phyloP scores from a whole-genome alignment of 2,888 invertebrate species.

The Thecocarcelia acutangulata region DNA sequence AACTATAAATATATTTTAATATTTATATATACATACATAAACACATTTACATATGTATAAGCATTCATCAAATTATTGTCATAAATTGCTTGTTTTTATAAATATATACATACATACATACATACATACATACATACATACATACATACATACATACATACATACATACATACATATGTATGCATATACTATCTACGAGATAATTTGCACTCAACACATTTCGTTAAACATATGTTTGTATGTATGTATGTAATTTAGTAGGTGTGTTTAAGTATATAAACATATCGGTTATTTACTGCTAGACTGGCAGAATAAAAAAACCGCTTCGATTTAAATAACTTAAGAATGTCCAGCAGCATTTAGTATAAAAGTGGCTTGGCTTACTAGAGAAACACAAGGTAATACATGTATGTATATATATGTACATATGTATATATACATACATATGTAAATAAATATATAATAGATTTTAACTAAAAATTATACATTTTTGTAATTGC shows the following conservation, averaged over 20 bases:
- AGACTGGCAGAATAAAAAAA: too few species aligned
- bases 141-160: constrained; percentile 31
- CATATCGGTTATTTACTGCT: too few species aligned
- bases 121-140: constrained; percentile 28
- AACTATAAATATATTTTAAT: background rate
- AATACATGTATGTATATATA: too few species aligned
- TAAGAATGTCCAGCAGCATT: too few species aligned
- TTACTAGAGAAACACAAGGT: too few species aligned
- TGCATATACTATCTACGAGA: constrained; percentile 6
- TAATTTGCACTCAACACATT: constrained; percentile 14
- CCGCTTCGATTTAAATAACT: too few species aligned
- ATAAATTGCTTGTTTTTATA: constrained; percentile 3
- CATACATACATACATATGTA: constrained; percentile 15
- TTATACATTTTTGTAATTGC: too few species aligned
- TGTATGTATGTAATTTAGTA: background rate
- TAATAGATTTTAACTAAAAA: too few species aligned
- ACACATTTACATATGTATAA: constrained; percentile 9
- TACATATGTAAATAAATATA: too few species aligned
- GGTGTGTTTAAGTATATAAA: too few species aligned
- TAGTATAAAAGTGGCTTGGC: too few species aligned
- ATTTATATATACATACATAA: background rate
- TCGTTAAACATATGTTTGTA: background rate
- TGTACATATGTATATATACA: too few species aligned
- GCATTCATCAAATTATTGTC: constrained; percentile 33
- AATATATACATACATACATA: constrained; percentile 28